These are phyloP conservation scores for Sebastes iracundus DNA, from an alignment of 2,797 vertebrate genomes.

Conservation along the genomic window DNA sequence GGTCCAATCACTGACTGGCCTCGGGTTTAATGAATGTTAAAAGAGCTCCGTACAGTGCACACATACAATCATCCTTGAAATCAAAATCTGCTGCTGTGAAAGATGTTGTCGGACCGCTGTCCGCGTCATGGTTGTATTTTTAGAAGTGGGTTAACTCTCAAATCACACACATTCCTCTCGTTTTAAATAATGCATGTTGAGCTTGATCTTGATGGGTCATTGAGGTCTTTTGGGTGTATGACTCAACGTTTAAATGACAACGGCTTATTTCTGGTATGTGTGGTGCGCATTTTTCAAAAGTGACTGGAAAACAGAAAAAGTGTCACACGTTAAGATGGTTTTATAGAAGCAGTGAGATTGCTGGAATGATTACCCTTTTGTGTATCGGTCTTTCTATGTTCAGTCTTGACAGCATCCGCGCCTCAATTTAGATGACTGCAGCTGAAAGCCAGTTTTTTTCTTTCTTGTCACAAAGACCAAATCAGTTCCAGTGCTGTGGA, in stretches of 20 bases:
- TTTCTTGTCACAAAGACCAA: constrained; percentile 12
- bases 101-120: constrained; percentile 7
- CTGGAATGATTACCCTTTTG: constrained; percentile 33
- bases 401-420: constrained; percentile 26
- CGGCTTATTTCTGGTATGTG: constrained; percentile 19
- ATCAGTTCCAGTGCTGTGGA: constrained; percentile 34
- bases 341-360: constrained; percentile 43
- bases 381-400: constrained; percentile 34
- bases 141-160: constrained; percentile 43
- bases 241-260: constrained; percentile 53
- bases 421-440: constrained; percentile 44
- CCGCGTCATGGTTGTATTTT: constrained; percentile 39
- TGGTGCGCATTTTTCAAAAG: constrained; percentile 8
- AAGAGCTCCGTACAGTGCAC: constrained; percentile 23
- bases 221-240: constrained; percentile 51
- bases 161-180: constrained; percentile 30
- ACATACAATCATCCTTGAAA: constrained; percentile 41
- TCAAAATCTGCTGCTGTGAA: constrained; percentile 29
- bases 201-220: constrained; percentile 51
- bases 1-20: constrained; percentile 29
- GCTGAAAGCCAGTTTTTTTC: constrained; percentile 21
- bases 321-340: constrained; percentile 29
- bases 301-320: constrained; percentile 27
- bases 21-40: constrained; percentile 43
- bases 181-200: constrained; percentile 55